Conservation (phyloP, 2,888 invertebrate species). For the Athetis lepigone region DNA sequence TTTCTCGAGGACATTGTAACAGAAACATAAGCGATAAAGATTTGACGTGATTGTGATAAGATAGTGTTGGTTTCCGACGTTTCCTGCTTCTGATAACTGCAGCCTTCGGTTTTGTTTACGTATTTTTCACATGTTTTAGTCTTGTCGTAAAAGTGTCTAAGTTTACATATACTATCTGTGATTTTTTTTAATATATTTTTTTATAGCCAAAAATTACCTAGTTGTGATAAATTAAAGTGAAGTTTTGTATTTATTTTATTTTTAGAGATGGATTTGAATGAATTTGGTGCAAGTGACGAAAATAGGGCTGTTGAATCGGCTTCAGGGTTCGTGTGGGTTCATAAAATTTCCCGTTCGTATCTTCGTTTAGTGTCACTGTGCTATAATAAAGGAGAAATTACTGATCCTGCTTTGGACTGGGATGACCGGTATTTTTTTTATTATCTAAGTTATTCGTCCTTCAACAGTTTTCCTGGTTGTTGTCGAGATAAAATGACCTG, state of each 20-base stretch:
- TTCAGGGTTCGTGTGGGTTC: slow-evolving; percentile 35
- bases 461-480: background rate
- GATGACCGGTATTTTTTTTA: slow-evolving; percentile 37
- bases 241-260: no score
- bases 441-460: background rate
- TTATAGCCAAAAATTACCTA: background rate
- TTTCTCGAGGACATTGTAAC: slow-evolving; percentile 57
- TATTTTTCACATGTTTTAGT: slow-evolving; percentile 39
- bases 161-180: slow-evolving; percentile 41
- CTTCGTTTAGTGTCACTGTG: slow-evolving; percentile 44
- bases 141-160: background rate
- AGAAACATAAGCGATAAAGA: slow-evolving; percentile 45
- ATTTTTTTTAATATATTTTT: background rate
- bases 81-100: slow-evolving; percentile 58
- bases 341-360: slow-evolving; percentile 44
- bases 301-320: slow-evolving; percentile 13
- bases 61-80: slow-evolving; percentile 47
- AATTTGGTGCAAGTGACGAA: slow-evolving; percentile 34
- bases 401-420: slow-evolving; percentile 11
- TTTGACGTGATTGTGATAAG: slow-evolving; percentile 48
- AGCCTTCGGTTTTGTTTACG: slow-evolving; percentile 43
- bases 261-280: slow-evolving; percentile 43
- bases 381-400: slow-evolving; percentile 29
- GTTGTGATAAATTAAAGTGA: no score
- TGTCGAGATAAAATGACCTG: slow-evolving; percentile 1